phyloP scores from a whole-genome alignment of 2,113 vertebrate genomes.

The Talpa occidentalis region DNA sequence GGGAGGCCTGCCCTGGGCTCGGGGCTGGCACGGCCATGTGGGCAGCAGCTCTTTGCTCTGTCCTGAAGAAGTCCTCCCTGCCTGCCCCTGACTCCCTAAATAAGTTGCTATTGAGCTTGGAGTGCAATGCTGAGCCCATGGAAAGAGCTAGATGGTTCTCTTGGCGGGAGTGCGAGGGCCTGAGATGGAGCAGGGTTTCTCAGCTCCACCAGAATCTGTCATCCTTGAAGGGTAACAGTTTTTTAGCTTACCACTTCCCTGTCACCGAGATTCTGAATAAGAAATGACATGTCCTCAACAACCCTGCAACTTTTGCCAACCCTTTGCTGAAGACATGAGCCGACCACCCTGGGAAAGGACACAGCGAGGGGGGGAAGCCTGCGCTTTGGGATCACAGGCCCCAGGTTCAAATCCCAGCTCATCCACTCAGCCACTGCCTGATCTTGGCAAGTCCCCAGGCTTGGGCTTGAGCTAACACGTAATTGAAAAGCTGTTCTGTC shows the following conservation, averaged over 20 bases:
- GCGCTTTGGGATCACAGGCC: not conserved
- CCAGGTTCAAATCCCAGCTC: not conserved
- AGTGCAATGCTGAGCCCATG: not conserved
- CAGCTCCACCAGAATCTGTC: not conserved
- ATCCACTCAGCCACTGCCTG: not conserved
- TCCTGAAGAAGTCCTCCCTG: not conserved
- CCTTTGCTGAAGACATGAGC: not conserved
- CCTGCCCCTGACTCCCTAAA: not conserved
- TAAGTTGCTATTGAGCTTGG: not conserved
- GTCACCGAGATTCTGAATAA: not conserved
- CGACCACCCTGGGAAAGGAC: not conserved
- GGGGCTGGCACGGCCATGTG: not conserved
- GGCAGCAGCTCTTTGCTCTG: not conserved
- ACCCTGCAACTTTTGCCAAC: not conserved
- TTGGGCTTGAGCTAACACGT: not conserved
- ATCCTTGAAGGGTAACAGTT: not conserved
- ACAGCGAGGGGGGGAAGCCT: not conserved
- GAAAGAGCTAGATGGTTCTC: not conserved
- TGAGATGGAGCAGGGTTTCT: not conserved
- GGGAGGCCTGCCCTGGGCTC: not conserved
- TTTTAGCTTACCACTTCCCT: not conserved
- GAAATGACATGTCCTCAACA: not conserved
- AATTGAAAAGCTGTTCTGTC: not conserved
- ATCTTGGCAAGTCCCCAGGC: not conserved
- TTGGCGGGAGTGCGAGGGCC: not conserved